phyloP scores from a whole-genome alignment of 2,113 vertebrate species.

The Nanorana parkeri region DNA sequence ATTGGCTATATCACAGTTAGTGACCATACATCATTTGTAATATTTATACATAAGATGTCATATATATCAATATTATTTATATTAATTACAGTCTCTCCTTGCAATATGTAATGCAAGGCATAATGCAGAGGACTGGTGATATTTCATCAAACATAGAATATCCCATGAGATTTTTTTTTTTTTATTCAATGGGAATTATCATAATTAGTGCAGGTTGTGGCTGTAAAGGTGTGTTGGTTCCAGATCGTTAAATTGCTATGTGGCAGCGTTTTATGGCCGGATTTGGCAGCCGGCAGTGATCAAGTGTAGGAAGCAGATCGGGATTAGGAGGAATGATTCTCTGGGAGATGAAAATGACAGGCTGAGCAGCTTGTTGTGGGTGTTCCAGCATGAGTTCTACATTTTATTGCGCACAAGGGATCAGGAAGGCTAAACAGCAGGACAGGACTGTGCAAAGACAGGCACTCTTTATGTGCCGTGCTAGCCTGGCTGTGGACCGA shows the following conservation, averaged over 20 bases:
- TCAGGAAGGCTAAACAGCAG: neutral
- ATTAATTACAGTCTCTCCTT: too few species aligned
- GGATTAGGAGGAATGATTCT: conserved; percentile 29
- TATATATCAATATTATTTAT: too few species aligned
- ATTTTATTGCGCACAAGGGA: conserved; percentile 34
- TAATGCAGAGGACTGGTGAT: too few species aligned
- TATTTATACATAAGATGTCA: too few species aligned
- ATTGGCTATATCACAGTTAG: conserved; percentile 68
- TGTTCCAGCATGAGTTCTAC: neutral
- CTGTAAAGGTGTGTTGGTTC: conserved; percentile 8
- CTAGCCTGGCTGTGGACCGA: too few species aligned
- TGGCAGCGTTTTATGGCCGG: conserved; percentile 4
- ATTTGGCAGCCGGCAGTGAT: conserved; percentile 16
- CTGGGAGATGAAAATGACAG: conserved; percentile 29
- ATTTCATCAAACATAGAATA: neutral
- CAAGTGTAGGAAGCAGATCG: conserved; percentile 23
- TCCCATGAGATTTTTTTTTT: neutral
- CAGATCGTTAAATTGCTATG: neutral
- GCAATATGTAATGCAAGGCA: too few species aligned
- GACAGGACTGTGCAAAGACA: neutral
- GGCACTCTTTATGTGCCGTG: neutral
- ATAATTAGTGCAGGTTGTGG: neutral
- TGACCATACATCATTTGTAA: conserved; percentile 19
- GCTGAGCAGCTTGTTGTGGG: neutral
- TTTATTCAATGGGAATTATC: too few species aligned